These are phyloP conservation scores for Triops longicaudatus DNA, from an alignment of 1,140 invertebrate genomes.

Conservation along the genomic window DNA sequence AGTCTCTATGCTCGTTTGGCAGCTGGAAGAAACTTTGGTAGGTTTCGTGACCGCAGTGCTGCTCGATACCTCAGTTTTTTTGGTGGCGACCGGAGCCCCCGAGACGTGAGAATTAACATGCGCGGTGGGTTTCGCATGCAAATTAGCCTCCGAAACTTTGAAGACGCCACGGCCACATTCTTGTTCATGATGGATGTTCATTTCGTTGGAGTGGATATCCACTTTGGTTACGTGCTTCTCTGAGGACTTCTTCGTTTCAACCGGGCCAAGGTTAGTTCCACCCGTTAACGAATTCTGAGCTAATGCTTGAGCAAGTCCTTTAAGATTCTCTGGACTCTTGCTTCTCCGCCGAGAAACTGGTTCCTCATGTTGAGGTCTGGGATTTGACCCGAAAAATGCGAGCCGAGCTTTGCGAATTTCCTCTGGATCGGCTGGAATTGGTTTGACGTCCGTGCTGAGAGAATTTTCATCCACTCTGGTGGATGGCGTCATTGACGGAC, in stretches of 20 bases:
- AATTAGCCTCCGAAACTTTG: background rate
- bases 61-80: background rate
- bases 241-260: background rate
- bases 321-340: background rate
- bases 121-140: background rate
- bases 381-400: conserved; percentile 35
- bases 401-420: conserved; percentile 39
- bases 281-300: background rate
- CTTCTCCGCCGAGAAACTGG: background rate
- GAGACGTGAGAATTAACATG: background rate
- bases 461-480: conserved; percentile 20
- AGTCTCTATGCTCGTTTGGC: conserved; percentile 21
- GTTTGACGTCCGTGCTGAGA: conserved; percentile 1
- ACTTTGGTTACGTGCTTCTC: background rate
- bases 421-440: conserved; percentile 32
- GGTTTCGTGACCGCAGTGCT: background rate
- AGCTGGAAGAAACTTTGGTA: conserved; percentile 24
- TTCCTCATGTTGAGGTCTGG: conserved; percentile 28
- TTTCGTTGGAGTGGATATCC: background rate
- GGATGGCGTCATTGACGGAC: conserved; percentile 17
- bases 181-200: background rate
- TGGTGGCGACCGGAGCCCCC: background rate
- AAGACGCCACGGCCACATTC: background rate
- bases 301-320: background rate
- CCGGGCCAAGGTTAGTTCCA: background rate